Evolutionary conservation across 2,113 vertebrate genomes (phyloP).

Genomic region (Rhinogobius similis): DNA sequence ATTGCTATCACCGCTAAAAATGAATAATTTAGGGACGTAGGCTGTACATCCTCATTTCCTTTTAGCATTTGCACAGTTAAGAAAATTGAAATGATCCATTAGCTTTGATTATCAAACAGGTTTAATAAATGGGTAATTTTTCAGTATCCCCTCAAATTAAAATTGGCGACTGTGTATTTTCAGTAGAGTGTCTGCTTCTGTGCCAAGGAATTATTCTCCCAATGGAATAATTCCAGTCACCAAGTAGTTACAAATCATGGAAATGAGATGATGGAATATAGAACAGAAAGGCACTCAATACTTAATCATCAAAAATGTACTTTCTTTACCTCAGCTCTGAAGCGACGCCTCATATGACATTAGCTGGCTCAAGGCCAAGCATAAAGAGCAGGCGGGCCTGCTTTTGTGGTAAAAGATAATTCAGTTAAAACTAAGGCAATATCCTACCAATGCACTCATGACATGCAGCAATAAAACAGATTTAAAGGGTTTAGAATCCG

Average conservation of each 20-base stretch:
- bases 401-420: constrained; percentile 36
- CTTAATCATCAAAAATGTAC: constrained; percentile 69
- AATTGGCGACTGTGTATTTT: constrained; percentile 72
- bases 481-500: constrained; percentile 42
- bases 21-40: constrained; percentile 6
- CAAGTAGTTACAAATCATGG: constrained; percentile 75
- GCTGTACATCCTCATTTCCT: constrained; percentile 31
- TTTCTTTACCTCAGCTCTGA: constrained; percentile 60
- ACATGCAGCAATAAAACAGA: constrained; percentile 40
- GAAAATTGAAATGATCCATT: constrained; percentile 66
- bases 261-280: constrained; percentile 73
- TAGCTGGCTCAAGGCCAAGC: constrained; percentile 42
- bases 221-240: constrained; percentile 62
- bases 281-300: constrained; percentile 63
- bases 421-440: constrained; percentile 40
- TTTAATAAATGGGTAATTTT: constrained; percentile 67
- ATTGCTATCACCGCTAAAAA: background rate
- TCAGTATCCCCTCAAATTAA: constrained; percentile 70
- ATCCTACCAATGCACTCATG: constrained; percentile 31
- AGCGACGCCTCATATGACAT: constrained; percentile 48
- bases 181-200: constrained; percentile 48
- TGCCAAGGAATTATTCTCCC: constrained; percentile 69
- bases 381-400: constrained; percentile 9
- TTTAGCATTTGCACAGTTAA: constrained; percentile 54
- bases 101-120: constrained; percentile 71